Conservation (phyloP, 2,888 invertebrate genomes). For the Epistrophe eligans region DNA sequence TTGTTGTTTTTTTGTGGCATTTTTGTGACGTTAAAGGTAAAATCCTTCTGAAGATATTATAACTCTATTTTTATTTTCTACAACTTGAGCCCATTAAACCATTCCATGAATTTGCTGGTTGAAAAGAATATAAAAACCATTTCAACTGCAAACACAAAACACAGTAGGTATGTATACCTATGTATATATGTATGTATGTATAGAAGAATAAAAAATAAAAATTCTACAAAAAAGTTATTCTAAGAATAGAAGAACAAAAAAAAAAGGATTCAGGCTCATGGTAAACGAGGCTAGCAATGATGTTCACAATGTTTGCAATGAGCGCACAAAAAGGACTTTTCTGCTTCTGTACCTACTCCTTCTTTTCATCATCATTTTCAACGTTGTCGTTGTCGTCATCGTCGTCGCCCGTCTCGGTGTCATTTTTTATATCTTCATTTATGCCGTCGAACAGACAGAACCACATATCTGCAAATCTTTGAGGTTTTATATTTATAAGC, state of each 20-base stretch:
- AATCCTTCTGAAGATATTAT: conserved; percentile 2
- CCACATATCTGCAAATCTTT: neutral
- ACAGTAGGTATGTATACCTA: too few relatives aligned
- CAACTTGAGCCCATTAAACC: conserved; percentile 56
- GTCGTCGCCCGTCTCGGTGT: conserved; percentile 30
- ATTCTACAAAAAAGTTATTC: conserved; percentile 56
- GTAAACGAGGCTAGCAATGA: conserved; percentile 60
- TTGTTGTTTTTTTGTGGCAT: too few relatives aligned
- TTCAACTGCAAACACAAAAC: conserved; percentile 37
- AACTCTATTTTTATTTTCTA: conserved; percentile 1
- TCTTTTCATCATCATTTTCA: conserved; percentile 11
- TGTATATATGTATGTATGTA: too few relatives aligned
- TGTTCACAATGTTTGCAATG: conserved; percentile 69
- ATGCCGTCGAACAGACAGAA: neutral
- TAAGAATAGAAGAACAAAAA: conserved; percentile 31
- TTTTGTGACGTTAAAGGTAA: conserved; percentile 33
- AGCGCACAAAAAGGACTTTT: conserved; percentile 65
- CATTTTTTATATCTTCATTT: neutral
- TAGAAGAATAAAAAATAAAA: neutral
- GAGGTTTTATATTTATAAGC: neutral
- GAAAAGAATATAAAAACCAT: conserved; percentile 42
- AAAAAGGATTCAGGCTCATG: conserved; percentile 45
- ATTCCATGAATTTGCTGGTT: conserved; percentile 45
- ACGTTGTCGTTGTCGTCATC: neutral
- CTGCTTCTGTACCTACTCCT: neutral